These are phyloP conservation scores for Alligator sinensis DNA, from an alignment of 2,113 vertebrate genomes.

Conservation along the genomic window DNA sequence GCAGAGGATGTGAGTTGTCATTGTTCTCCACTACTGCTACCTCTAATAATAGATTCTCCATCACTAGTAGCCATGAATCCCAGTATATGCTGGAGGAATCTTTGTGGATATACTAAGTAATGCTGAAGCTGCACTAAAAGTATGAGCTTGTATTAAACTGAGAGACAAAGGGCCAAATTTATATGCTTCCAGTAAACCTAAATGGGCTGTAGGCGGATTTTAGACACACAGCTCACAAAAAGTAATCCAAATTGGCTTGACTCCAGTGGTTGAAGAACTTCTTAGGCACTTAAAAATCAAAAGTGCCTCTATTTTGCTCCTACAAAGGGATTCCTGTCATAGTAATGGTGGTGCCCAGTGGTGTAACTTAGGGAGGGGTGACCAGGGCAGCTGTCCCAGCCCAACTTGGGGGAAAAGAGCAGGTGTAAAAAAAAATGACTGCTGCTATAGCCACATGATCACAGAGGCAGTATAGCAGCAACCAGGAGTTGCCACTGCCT, in stretches of 20 bases:
- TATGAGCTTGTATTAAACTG: neutral
- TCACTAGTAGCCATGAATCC: neutral
- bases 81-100: neutral
- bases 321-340: no score
- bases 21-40: neutral
- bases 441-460: no score
- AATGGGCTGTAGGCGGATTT: neutral
- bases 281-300: neutral
- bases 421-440: no score
- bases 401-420: no score
- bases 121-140: neutral
- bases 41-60: neutral
- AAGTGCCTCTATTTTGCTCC: no score
- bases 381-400: no score
- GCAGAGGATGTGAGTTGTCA: neutral
- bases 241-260: neutral
- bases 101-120: neutral
- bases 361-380: no score
- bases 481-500: no score
- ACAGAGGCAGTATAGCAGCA: no score
- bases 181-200: no score
- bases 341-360: no score
- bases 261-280: neutral
- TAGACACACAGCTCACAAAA: neutral
- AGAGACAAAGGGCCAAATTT: no score